phyloP scores from a whole-genome alignment of 1,140 invertebrate genomes.

The Calliphora vicina region DNA sequence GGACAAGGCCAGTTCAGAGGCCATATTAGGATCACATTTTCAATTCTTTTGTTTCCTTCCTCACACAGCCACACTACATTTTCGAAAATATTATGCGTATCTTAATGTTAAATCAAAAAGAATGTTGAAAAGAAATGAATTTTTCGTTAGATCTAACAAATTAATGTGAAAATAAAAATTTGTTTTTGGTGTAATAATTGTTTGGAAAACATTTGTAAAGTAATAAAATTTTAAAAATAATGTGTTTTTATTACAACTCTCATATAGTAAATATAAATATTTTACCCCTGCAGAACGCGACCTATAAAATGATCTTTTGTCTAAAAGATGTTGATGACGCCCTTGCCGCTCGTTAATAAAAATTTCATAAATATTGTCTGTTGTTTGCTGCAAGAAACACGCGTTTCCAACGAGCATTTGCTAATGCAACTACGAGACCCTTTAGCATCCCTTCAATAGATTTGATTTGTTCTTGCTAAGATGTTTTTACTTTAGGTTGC shows the following conservation, averaged over 20 bases:
- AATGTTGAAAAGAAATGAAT: background rate
- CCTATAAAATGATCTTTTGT: background rate
- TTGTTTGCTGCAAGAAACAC: no score
- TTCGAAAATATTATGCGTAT: background rate
- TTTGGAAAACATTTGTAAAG: conserved; percentile 23
- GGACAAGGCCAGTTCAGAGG: conserved; percentile 24
- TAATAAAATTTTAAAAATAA: conserved; percentile 15
- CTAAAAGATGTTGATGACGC: background rate
- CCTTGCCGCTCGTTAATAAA: background rate
- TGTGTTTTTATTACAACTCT: background rate
- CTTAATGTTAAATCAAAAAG: background rate
- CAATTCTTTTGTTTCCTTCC: background rate
- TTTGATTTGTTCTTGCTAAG: background rate
- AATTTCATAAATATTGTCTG: background rate
- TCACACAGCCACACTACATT: background rate
- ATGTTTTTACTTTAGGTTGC: background rate
- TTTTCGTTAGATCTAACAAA: background rate
- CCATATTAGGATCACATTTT: background rate
- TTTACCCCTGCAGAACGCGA: background rate
- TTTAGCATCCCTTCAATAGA: background rate
- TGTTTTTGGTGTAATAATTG: conserved; percentile 15
- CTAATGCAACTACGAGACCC: background rate
- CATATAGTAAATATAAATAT: no score
- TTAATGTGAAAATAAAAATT: conserved; percentile 4
- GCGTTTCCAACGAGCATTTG: background rate